phyloP scores from a whole-genome alignment of 2,113 vertebrate genomes.

The Phrynosoma blainvillii region DNA sequence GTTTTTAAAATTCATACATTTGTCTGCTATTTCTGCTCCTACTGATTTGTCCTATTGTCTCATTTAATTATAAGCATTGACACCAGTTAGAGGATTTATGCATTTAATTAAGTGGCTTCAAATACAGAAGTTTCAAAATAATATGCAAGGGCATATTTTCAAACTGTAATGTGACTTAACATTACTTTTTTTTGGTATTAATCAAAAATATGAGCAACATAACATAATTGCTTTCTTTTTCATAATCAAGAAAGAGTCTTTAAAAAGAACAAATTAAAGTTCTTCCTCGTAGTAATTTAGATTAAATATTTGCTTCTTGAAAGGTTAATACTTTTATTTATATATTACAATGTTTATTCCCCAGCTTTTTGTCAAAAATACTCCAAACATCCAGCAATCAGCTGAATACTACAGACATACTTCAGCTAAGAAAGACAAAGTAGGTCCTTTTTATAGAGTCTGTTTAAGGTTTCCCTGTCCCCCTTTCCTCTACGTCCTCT shows the following conservation, averaged over 20 bases:
- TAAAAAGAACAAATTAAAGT: not conserved
- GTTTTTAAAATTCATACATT: slow-evolving; percentile 14
- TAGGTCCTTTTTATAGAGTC: no score
- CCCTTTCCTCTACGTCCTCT: no score
- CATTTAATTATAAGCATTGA: slow-evolving; percentile 50
- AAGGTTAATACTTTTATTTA: not conserved
- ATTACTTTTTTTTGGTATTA: slow-evolving; percentile 26
- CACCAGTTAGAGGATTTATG: slow-evolving; percentile 38
- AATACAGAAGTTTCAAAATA: slow-evolving; percentile 29
- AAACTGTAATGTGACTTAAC: slow-evolving; percentile 15
- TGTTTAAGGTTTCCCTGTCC: no score
- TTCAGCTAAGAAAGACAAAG: no score
- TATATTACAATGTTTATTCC: not conserved
- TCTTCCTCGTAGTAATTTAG: not conserved
- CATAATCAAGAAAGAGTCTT: slow-evolving; percentile 15
- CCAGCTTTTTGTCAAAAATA: not conserved
- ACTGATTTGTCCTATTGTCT: slow-evolving; percentile 36
- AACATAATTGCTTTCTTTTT: slow-evolving; percentile 31
- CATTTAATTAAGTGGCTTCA: slow-evolving; percentile 39
- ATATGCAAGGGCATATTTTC: slow-evolving; percentile 17
- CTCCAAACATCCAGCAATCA: not conserved
- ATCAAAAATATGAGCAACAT: slow-evolving; percentile 29
- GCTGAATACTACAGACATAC: no score
- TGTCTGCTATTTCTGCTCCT: slow-evolving; percentile 17
- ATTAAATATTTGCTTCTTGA: not conserved